A percentile compares a stretch with the other conserved stretches of the same genome.
Conservation (phyloP, 2,797 vertebrate genomes). For the Holocentrus rufus region DNA sequence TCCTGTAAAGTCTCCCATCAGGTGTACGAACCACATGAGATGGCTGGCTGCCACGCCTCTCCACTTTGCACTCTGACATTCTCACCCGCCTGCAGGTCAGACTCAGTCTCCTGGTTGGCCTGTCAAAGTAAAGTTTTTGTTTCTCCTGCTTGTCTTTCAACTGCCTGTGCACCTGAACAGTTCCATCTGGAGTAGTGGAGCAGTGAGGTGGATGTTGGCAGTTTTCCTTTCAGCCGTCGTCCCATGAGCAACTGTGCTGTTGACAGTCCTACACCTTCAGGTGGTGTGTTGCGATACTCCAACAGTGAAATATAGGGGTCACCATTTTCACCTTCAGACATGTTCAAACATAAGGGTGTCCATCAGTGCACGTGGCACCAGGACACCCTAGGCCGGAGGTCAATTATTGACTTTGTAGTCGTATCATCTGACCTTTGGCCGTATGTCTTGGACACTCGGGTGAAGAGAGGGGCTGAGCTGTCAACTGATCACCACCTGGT, state of each 20-base stretch:
- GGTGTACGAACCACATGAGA: slow-evolving; percentile 4
- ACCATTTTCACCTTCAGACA: no score
- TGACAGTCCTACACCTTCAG: slow-evolving; percentile 26
- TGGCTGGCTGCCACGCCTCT: slow-evolving; percentile 13
- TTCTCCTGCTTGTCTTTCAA: slow-evolving; percentile 12
- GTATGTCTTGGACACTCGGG: no score
- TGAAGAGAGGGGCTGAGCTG: no score
- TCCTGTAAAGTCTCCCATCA: background rate
- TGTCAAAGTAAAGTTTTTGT: slow-evolving; percentile 24
- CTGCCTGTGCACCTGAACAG: background rate
- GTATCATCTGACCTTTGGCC: no score
- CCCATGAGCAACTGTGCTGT: slow-evolving; percentile 28
- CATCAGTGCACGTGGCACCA: no score
- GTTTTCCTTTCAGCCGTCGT: slow-evolving; percentile 14
- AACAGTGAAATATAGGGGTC: slow-evolving; percentile 12
- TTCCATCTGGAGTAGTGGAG: slow-evolving; percentile 4
- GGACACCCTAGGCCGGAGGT: no score
- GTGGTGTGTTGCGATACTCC: slow-evolving; percentile 22
- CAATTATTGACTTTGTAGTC: no score
- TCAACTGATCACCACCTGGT: no score
- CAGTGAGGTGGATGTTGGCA: slow-evolving; percentile 6
- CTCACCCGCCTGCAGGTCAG: slow-evolving; percentile 14
- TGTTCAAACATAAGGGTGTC: no score
- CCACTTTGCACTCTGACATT: slow-evolving; percentile 19
- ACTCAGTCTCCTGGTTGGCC: slow-evolving; percentile 2